phyloP scores from a whole-genome alignment of 2,888 invertebrate genomes.

The Morpho deidamia region DNA sequence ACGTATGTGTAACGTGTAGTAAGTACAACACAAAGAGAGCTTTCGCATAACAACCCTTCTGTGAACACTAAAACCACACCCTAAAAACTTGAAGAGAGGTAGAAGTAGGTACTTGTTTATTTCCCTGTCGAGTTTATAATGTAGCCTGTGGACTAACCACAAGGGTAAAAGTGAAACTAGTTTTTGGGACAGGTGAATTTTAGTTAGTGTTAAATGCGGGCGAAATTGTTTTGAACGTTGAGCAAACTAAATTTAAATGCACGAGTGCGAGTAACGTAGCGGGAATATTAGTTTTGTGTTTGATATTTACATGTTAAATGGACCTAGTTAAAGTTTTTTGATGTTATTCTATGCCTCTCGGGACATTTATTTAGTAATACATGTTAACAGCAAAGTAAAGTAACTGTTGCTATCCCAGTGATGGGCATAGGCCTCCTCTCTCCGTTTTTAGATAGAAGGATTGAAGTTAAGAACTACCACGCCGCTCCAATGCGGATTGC shows the following conservation, averaged over 20 bases:
- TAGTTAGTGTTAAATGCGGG: conserved; percentile 21
- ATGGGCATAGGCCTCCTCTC: too few relatives aligned
- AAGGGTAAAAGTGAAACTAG: conserved; percentile 25
- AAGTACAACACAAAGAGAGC: background rate
- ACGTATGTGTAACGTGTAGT: background rate
- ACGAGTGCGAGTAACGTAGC: conserved; percentile 11
- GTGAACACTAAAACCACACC: conserved; percentile 17
- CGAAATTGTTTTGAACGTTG: conserved; percentile 24
- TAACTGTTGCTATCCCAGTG: too few relatives aligned
- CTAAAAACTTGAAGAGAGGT: conserved; percentile 24
- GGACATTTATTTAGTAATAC: too few relatives aligned
- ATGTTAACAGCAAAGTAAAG: too few relatives aligned
- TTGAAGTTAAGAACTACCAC: too few relatives aligned
- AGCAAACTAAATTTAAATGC: conserved; percentile 10
- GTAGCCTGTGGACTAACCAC: conserved; percentile 14
- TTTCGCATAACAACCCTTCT: conserved; percentile 3
- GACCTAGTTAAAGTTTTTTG: background rate
- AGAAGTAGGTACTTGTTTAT: conserved; percentile 19
- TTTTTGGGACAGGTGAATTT: conserved; percentile 26
- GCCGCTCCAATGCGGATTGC: too few relatives aligned
- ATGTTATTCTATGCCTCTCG: too few relatives aligned
- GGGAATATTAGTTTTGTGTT: background rate
- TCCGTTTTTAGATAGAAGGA: too few relatives aligned
- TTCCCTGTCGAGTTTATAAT: conserved; percentile 22
- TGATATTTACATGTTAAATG: background rate